Evolutionary conservation across 2,113 vertebrate genomes (phyloP).

Genomic region (Meles meles): DNA sequence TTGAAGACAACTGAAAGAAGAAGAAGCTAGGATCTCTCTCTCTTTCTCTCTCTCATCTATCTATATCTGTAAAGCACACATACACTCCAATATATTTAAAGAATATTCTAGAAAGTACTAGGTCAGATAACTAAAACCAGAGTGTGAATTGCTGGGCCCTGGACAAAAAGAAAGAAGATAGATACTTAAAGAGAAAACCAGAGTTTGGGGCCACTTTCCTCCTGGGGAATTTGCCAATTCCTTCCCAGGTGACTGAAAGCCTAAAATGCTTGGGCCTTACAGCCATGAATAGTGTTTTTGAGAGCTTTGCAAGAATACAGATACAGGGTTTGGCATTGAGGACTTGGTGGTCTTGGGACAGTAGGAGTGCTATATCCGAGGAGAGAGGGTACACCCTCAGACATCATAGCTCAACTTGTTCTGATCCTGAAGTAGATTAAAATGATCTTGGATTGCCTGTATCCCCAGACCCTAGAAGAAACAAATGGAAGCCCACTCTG

Average conservation of each 20-base stretch:
- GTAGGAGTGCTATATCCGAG: neutral
- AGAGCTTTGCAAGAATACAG: neutral
- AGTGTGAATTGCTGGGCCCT: neutral
- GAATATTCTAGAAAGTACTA: neutral
- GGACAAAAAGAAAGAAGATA: neutral
- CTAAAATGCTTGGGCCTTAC: neutral
- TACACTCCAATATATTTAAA: neutral
- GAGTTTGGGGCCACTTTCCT: neutral
- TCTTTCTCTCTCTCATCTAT: neutral
- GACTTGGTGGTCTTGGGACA: neutral
- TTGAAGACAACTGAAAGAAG: neutral
- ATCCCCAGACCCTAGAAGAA: neutral
- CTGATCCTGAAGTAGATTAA: neutral
- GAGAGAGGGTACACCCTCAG: neutral
- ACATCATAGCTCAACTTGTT: neutral
- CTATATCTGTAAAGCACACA: neutral
- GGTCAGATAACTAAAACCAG: neutral
- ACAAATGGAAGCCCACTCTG: neutral
- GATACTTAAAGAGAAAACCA: neutral
- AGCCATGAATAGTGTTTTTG: neutral
- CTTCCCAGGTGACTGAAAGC: neutral
- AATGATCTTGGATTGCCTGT: neutral
- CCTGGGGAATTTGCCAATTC: neutral
- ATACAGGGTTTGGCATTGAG: neutral
- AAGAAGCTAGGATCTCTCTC: neutral